Percentiles rank a stretch among this genome's conserved stretches.
These are phyloP conservation scores for Cataglyphis rosenhaueri DNA, from an alignment of 2,888 invertebrate species.

Conservation along the genomic window DNA sequence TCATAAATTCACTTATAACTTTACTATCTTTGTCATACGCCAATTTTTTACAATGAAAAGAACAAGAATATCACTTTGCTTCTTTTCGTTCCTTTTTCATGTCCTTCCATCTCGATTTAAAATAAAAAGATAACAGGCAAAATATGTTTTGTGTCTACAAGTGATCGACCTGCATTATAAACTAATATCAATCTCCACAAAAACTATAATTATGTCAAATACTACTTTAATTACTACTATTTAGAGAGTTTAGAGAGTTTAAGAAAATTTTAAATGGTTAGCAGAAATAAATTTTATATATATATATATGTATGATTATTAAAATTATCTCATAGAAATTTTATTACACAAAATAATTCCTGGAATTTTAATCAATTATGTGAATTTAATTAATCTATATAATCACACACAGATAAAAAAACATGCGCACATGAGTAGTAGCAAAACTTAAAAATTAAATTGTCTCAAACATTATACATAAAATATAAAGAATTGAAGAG, in stretches of 20 bases:
- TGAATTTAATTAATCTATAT: too few relatives aligned
- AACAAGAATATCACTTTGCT: not conserved
- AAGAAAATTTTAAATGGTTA: not conserved
- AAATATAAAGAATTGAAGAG: not conserved
- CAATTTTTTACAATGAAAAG: slow-evolving; percentile 36
- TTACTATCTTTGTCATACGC: not conserved
- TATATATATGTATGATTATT: too few relatives aligned
- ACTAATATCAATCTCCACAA: not conserved
- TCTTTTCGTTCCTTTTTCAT: not conserved
- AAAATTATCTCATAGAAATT: too few relatives aligned
- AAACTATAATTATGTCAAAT: not conserved
- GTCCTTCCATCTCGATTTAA: not conserved
- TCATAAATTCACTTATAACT: slow-evolving; percentile 48
- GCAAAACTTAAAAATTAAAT: too few relatives aligned
- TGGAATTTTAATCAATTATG: too few relatives aligned
- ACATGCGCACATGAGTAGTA: too few relatives aligned
- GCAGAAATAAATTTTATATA: not conserved
- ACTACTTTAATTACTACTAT: not conserved
- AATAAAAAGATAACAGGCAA: slow-evolving; percentile 5
- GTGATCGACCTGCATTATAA: not conserved
- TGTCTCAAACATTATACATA: not conserved
- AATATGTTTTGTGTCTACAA: slow-evolving; percentile 16
- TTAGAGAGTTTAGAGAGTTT: not conserved
- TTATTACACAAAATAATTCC: too few relatives aligned
- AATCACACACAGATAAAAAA: too few relatives aligned